Conservation (phyloP, 2,888 invertebrate genomes). For the Heterodera filipjevi region DNA sequence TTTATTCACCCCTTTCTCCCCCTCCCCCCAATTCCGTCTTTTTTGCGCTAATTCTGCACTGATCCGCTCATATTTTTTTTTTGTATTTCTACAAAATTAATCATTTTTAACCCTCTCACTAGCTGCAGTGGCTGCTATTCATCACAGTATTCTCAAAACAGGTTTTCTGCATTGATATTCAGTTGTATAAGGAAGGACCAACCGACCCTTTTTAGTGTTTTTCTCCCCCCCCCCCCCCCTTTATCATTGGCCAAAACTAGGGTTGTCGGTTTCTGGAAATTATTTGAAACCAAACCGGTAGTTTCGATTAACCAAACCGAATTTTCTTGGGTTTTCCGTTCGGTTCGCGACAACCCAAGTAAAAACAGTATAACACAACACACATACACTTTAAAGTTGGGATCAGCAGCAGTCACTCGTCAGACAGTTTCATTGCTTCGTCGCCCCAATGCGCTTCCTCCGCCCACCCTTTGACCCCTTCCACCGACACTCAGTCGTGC, state of each 20-base stretch:
- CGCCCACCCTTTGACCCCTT: neutral
- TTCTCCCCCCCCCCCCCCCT: neutral
- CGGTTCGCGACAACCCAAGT: too few relatives aligned
- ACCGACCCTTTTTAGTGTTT: too few relatives aligned
- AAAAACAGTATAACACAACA: too few relatives aligned
- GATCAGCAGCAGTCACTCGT: neutral
- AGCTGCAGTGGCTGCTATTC: neutral
- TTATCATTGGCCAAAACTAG: too few relatives aligned
- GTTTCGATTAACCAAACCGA: too few relatives aligned
- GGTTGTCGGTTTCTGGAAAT: too few relatives aligned
- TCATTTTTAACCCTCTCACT: neutral
- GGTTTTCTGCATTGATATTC: neutral
- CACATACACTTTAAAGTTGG: neutral
- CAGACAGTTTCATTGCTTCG: neutral
- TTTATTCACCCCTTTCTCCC: too few relatives aligned
- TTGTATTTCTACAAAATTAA: neutral
- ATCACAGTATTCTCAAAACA: neutral
- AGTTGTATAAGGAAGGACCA: neutral
- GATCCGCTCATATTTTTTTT: neutral
- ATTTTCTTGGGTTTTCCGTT: too few relatives aligned
- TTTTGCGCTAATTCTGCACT: neutral
- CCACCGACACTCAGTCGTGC: slow-evolving; percentile 45
- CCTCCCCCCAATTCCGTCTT: too few relatives aligned
- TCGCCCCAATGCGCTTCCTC: neutral
- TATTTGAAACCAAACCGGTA: too few relatives aligned